A percentile compares a stretch with the other conserved stretches of the same genome.
Conservation (phyloP, 2,113 vertebrate species). For the Anser cygnoides region DNA sequence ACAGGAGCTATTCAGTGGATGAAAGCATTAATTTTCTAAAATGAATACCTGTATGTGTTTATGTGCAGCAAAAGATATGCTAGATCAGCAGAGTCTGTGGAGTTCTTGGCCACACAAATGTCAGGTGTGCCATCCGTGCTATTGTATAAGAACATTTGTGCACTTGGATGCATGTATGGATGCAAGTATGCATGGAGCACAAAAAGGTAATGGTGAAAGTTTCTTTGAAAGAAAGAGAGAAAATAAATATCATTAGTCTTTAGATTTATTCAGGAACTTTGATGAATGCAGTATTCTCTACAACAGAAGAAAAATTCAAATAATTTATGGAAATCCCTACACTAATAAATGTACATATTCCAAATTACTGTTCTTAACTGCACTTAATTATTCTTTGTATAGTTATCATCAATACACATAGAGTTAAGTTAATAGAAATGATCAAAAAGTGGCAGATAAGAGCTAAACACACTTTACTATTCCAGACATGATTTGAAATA, state of each 20-base stretch:
- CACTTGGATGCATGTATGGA: background rate
- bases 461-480: conserved; percentile 7
- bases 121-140: background rate
- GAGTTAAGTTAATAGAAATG: conserved; percentile 32
- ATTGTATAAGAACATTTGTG: background rate
- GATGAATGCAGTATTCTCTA: background rate
- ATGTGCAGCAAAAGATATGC: background rate
- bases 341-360: background rate
- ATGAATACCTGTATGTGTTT: background rate
- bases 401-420: background rate
- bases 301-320: background rate
- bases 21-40: background rate
- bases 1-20: background rate
- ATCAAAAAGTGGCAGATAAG: conserved; percentile 36
- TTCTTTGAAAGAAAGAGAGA: background rate
- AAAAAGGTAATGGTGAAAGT: background rate
- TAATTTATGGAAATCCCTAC: conserved; percentile 6
- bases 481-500: conserved; percentile 11
- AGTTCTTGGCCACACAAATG: background rate
- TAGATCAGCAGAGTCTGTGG: background rate
- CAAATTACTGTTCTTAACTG: background rate
- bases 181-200: background rate
- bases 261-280: background rate
- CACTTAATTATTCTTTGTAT: conserved; percentile 34
- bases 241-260: background rate